These are phyloP conservation scores for Drosophila jambulina DNA, from an alignment of 1,140 invertebrate genomes.

Conservation along the genomic window DNA sequence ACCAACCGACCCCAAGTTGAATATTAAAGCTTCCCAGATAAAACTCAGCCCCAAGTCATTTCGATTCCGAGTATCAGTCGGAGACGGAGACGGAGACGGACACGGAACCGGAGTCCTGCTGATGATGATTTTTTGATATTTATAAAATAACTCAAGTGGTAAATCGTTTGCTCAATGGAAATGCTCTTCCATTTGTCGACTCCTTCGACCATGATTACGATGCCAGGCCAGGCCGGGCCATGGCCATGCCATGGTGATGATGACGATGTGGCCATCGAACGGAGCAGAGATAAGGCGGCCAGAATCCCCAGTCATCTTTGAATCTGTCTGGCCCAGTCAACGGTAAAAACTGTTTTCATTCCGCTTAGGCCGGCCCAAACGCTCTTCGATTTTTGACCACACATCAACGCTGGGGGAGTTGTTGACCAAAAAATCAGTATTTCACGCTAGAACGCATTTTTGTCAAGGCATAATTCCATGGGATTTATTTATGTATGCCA, in stretches of 20 bases:
- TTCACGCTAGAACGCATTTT: slow-evolving; percentile 82
- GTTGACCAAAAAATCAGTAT: slow-evolving; percentile 77
- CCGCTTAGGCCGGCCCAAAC: slow-evolving; percentile 61
- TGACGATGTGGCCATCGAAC: slow-evolving; percentile 36
- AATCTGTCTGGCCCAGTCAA: slow-evolving; percentile 53
- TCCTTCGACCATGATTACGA: slow-evolving; percentile 28
- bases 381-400: slow-evolving; percentile 79
- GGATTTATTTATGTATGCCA: slow-evolving; percentile 82
- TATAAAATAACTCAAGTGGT: slow-evolving; percentile 83
- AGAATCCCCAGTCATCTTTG: slow-evolving; percentile 35
- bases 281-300: slow-evolving; percentile 34
- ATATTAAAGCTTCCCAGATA: slow-evolving; percentile 64
- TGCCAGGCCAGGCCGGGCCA: neutral
- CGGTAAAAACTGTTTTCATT: slow-evolving; percentile 70
- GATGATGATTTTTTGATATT: slow-evolving; percentile 79
- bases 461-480: slow-evolving; percentile 81
- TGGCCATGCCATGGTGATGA: slow-evolving; percentile 26
- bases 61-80: slow-evolving; percentile 20
- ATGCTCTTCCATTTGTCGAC: slow-evolving; percentile 75
- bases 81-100: slow-evolving; percentile 22
- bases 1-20: slow-evolving; percentile 40
- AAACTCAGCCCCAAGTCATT: slow-evolving; percentile 22
- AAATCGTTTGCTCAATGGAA: slow-evolving; percentile 84
- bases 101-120: slow-evolving; percentile 15
- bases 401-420: slow-evolving; percentile 23